Evolutionary conservation across 2,113 vertebrate genomes (phyloP), one percentile per base, ranked within the genome.

Genomic region (Cyprinodon tularosa): DNA sequence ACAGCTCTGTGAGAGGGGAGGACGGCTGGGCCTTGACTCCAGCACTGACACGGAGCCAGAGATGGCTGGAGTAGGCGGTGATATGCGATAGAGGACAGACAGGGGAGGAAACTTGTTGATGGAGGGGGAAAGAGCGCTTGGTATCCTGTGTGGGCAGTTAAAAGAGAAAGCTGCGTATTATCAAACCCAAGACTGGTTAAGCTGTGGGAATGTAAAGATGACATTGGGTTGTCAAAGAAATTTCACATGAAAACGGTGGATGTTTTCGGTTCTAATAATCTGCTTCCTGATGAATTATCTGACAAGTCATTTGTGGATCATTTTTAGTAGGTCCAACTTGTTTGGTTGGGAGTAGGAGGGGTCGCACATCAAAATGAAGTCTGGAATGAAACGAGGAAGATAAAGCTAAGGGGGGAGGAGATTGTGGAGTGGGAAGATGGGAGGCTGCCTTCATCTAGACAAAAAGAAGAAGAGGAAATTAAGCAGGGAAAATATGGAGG

Each of bases 11-110:
- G 88, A 84, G 84, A 86, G 79, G 87, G 85, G 88, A 90, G 89
- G 87, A 92, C 86, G 91, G 93, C 83, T 81, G 81, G 90, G 88
- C 93, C 94, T 94, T 94, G 93, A 94, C 93, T 93, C 86, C 66
- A 71, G 38, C 63, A 10, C 84, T 90, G 85, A 90, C 83, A 86
- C 87, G 4, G 77, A 86, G 88, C 88, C 83, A 81, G 86, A 84
- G 86, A 84, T 76, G 84, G 80, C 80, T 63, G 89, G 86, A 90
- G 89, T 84, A 86, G 89, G 91, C 45, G 77, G 64, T 73, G 89
- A 89, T 77, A 76, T 81, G 86, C 88, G 90, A 90, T 83, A 72
- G 85, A 89, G 88, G 85, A 92, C 88, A 91, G 84, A 77, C 87
- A 82, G 77, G 82, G 87, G 84, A 88, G 82, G 82, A 88, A 80